phyloP scores from a whole-genome alignment of 2,797 vertebrate genomes.

The Pempheris klunzingeri region DNA sequence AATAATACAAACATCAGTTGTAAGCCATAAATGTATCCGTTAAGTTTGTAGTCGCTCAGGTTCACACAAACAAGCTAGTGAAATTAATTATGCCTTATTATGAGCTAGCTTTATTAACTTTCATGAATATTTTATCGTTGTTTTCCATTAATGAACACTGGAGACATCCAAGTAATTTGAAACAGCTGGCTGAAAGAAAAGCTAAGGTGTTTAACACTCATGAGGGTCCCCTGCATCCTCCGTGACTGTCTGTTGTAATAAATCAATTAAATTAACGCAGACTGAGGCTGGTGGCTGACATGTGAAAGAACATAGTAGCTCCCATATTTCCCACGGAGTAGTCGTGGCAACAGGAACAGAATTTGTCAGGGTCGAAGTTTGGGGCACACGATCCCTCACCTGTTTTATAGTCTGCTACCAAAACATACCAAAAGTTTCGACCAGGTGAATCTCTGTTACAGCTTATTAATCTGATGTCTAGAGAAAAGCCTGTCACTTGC shows the following conservation, averaged over 20 bases:
- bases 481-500: no score
- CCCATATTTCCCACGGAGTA: conserved; percentile 3
- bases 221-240: conserved; percentile 40
- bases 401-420: no score
- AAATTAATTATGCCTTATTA: conserved; percentile 61
- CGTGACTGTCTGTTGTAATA: conserved; percentile 46
- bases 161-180: conserved; percentile 57
- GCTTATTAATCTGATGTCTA: no score
- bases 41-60: conserved; percentile 17
- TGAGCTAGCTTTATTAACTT: conserved; percentile 53
- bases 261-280: conserved; percentile 52
- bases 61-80: conserved; percentile 48
- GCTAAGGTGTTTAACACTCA: conserved; percentile 41
- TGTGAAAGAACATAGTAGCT: conserved; percentile 7
- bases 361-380: no score
- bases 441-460: no score
- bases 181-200: conserved; percentile 61
- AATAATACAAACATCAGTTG: conserved; percentile 40
- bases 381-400: no score
- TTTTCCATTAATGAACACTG: conserved; percentile 56
- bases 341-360: background rate
- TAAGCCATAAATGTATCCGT: conserved; percentile 13
- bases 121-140: conserved; percentile 67
- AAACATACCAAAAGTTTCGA: no score
- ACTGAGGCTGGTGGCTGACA: conserved; percentile 36